These are phyloP conservation scores for Tetrax tetrax DNA, from an alignment of 2,113 vertebrate genomes.

Conservation along the genomic window DNA sequence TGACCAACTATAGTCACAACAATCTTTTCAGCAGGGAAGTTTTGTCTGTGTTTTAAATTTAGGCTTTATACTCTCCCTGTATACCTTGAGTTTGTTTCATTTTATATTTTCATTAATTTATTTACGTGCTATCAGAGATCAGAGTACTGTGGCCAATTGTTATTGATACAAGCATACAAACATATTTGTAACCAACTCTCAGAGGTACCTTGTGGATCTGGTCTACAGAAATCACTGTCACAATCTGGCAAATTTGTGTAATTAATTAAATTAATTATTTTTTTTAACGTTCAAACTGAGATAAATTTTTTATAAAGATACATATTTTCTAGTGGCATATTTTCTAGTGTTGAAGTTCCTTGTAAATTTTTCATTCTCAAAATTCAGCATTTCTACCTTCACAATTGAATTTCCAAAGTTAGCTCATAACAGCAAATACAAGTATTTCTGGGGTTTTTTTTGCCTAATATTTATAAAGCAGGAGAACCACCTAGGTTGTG, in stretches of 20 bases:
- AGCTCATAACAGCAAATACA: background rate
- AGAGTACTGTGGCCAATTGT: background rate
- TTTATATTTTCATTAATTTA: background rate
- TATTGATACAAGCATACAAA: background rate
- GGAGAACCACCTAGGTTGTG: background rate
- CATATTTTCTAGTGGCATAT: accelerated
- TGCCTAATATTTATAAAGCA: background rate
- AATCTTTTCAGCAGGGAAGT: background rate
- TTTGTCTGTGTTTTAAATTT: background rate
- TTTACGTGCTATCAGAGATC: background rate
- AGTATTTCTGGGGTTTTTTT: background rate
- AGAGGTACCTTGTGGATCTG: background rate
- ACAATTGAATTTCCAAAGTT: background rate
- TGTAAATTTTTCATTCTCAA: background rate
- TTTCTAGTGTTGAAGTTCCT: background rate
- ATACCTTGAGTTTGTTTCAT: background rate
- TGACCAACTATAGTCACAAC: background rate
- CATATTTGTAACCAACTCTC: background rate
- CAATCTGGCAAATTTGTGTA: background rate
- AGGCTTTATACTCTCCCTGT: background rate
- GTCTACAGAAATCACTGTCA: background rate
- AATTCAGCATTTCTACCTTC: background rate
- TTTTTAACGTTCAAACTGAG: background rate
- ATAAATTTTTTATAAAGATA: background rate
- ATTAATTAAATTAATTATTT: background rate